Evolutionary conservation across 92 coral and sea anemone species (phyloP).

Genomic region (Diadumene lineata): DNA sequence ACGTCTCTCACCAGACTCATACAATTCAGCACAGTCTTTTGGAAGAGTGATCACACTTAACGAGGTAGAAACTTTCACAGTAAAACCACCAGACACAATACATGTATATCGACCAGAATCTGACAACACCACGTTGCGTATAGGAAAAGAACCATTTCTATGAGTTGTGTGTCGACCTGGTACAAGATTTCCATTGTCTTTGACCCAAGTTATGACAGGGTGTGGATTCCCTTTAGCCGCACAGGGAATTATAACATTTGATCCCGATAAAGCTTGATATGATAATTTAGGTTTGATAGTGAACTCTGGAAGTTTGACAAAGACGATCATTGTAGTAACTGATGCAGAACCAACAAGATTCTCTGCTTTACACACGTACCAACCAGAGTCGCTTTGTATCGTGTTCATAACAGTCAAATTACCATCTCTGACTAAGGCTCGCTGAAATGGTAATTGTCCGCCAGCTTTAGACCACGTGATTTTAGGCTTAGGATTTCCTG

Average conservation of each 20-base stretch:
- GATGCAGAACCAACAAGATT: slow-evolving; percentile 17
- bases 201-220: slow-evolving; percentile 43
- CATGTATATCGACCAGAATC: slow-evolving; percentile 44
- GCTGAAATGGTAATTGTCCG: slow-evolving; percentile 2
- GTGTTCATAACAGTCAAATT: background rate
- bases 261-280: background rate
- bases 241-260: slow-evolving; percentile 2
- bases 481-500: slow-evolving; percentile 19
- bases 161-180: background rate
- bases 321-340: background rate
- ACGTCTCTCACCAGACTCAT: slow-evolving; percentile 11
- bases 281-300: background rate
- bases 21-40: slow-evolving; percentile 16
- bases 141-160: background rate
- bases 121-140: background rate
- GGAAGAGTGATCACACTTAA: background rate
- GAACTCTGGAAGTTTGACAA: slow-evolving; percentile 12
- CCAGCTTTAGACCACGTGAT: slow-evolving; percentile 21
- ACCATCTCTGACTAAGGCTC: background rate
- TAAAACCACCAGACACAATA: slow-evolving; percentile 30
- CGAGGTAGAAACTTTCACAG: background rate
- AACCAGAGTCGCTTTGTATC: slow-evolving; percentile 2
- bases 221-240: slow-evolving; percentile 31
- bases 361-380: slow-evolving; percentile 15
- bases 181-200: slow-evolving; percentile 12